phyloP scores from a whole-genome alignment of 1,140 invertebrate species.

The Papilio polyxenes region DNA sequence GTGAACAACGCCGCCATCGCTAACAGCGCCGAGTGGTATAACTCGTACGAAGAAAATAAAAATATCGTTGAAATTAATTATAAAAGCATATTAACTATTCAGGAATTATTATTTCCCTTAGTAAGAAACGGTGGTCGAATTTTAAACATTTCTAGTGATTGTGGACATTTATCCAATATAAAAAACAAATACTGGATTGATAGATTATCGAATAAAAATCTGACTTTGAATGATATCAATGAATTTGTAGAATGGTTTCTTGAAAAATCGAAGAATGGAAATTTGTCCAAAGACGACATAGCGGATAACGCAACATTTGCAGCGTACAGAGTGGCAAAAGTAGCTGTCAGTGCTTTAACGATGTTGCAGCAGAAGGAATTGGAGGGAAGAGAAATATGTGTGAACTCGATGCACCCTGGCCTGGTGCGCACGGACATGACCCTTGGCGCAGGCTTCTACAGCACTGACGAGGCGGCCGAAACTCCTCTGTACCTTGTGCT shows the following conservation, averaged over 20 bases:
- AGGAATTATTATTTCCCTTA: conserved; percentile 85
- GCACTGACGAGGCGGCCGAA: conserved; percentile 83
- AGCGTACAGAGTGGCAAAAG: conserved; percentile 86
- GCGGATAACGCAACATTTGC: conserved; percentile 80
- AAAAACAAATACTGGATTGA: conserved; percentile 80
- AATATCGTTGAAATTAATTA: conserved; percentile 85
- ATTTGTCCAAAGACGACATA: conserved; percentile 69
- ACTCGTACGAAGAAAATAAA: conserved; percentile 84
- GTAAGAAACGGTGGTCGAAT: conserved; percentile 85
- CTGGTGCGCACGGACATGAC: conserved; percentile 89
- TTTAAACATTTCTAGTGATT: conserved; percentile 87
- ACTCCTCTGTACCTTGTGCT: conserved; percentile 69
- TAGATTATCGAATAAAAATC: conserved; percentile 76
- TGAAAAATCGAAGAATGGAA: conserved; percentile 64
- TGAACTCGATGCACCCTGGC: conserved; percentile 85
- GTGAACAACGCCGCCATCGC: conserved; percentile 92
- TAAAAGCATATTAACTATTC: conserved; percentile 83
- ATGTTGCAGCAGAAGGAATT: conserved; percentile 84
- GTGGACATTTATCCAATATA: conserved; percentile 82
- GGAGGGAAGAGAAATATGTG: conserved; percentile 81
- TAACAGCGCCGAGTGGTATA: conserved; percentile 80
- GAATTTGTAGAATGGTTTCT: conserved; percentile 85
- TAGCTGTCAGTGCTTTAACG: conserved; percentile 84
- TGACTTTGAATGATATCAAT: conserved; percentile 82
- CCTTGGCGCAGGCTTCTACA: conserved; percentile 82